Evolutionary conservation across 2,888 invertebrate genomes (phyloP).

Genomic region (Ceramica pisi): DNA sequence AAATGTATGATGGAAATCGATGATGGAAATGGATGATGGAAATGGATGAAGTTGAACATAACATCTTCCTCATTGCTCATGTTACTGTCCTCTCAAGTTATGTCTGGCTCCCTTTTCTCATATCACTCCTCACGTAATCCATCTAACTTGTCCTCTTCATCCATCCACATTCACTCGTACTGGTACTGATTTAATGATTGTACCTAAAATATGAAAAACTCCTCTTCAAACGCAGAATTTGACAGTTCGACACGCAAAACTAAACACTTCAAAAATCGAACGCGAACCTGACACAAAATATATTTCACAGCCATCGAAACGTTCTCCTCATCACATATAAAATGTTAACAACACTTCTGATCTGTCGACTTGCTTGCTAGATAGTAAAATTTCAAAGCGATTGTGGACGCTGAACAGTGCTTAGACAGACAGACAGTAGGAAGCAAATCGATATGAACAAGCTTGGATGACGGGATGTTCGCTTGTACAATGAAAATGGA

Average conservation of each 20-base stretch:
- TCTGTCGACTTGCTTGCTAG: constrained; percentile 34
- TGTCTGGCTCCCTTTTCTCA: too few relatives aligned
- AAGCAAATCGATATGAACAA: constrained; percentile 35
- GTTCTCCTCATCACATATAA: constrained; percentile 31
- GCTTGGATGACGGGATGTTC: constrained; percentile 10
- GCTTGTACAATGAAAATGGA: background rate
- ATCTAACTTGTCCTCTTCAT: too few relatives aligned
- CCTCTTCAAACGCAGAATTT: constrained; percentile 10
- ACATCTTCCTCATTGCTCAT: too few relatives aligned
- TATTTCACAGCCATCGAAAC: constrained; percentile 27
- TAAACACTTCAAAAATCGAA: constrained; percentile 44
- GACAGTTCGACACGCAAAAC: background rate
- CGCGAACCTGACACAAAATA: constrained; percentile 19
- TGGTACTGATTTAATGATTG: background rate
- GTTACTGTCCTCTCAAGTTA: too few relatives aligned
- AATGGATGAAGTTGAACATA: too few relatives aligned
- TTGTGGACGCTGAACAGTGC: constrained; percentile 48
- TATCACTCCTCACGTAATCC: too few relatives aligned
- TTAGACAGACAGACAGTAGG: constrained; percentile 35
- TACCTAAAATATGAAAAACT: background rate
- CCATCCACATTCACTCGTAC: background rate
- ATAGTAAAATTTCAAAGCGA: constrained; percentile 54
- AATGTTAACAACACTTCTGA: constrained; percentile 49
- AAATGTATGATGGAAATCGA: too few relatives aligned
- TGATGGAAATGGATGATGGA: too few relatives aligned